These are phyloP conservation scores for Drosophila lacteicornis DNA, from an alignment of 1,140 invertebrate species.

Conservation along the genomic window DNA sequence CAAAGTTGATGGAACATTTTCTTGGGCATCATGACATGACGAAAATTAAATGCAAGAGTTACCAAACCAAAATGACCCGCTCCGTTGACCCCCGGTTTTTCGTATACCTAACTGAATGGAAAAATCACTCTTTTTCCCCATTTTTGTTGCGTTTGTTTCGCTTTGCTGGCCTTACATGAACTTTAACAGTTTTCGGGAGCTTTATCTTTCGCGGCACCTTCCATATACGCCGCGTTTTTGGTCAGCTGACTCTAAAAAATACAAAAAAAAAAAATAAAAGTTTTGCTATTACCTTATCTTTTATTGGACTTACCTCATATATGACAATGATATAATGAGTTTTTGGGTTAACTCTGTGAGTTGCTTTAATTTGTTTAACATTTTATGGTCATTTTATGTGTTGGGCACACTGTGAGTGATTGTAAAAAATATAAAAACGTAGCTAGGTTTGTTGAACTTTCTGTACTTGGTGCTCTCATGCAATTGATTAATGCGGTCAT, in stretches of 20 bases:
- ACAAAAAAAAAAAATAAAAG: constrained; percentile 4
- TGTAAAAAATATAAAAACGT: constrained; percentile 15
- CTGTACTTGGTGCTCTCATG: constrained; percentile 32
- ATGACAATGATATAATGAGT: constrained; percentile 36
- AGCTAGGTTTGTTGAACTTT: constrained; percentile 62
- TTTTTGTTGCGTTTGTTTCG: constrained; percentile 33
- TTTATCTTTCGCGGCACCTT: constrained; percentile 16
- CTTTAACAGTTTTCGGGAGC: constrained; percentile 22
- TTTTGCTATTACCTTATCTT: constrained; percentile 21
- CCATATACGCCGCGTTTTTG: constrained; percentile 20
- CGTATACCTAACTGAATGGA: constrained; percentile 46
- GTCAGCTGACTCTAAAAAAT: background rate
- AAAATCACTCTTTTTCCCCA: constrained; percentile 25
- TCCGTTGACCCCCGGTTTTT: constrained; percentile 54
- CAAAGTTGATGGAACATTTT: constrained; percentile 50
- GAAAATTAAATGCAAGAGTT: constrained; percentile 43
- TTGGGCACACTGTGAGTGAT: constrained; percentile 8
- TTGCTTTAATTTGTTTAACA: constrained; percentile 34
- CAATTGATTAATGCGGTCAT: constrained; percentile 46
- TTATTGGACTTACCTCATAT: constrained; percentile 18
- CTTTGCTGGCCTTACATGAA: constrained; percentile 62
- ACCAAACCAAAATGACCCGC: constrained; percentile 59
- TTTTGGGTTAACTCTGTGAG: constrained; percentile 19
- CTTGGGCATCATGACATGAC: constrained; percentile 34
- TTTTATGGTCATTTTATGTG: constrained; percentile 52